These are phyloP conservation scores for Hiodon alosoides DNA, from an alignment of 2,113 vertebrate species.

Conservation along the genomic window DNA sequence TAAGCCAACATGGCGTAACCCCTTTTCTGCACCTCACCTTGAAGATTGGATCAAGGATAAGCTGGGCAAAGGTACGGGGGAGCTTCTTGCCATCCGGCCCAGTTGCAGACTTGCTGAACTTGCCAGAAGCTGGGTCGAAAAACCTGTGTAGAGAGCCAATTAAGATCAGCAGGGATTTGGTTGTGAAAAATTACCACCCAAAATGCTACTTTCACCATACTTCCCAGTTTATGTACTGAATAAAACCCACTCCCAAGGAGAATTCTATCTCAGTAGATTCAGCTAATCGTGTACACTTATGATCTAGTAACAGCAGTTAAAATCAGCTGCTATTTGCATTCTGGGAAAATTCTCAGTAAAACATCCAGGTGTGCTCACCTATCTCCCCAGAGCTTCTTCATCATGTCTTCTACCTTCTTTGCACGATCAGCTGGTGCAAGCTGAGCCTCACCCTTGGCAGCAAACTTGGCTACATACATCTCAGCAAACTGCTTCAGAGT, in stretches of 20 bases:
- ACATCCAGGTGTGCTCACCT: constrained; percentile 51
- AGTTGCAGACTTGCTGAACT: constrained; percentile 73
- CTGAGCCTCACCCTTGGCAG: constrained; percentile 82
- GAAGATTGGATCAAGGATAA: constrained; percentile 91
- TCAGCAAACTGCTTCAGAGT: constrained; percentile 97
- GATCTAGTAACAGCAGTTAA: not conserved
- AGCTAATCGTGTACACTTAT: not conserved
- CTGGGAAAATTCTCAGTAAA: not conserved
- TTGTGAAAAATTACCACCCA: too few species aligned
- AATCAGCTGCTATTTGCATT: not conserved
- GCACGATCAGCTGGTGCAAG: constrained; percentile 67
- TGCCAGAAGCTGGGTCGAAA: constrained; percentile 76
- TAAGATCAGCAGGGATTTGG: not conserved
- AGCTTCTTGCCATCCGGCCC: constrained; percentile 72
- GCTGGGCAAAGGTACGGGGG: constrained; percentile 81
- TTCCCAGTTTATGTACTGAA: not conserved
- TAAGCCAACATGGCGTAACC: not conserved
- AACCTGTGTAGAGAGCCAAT: constrained; percentile 55
- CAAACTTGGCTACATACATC: constrained; percentile 90
- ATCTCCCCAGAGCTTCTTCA: constrained; percentile 97
- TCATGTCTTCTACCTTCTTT: constrained; percentile 98
- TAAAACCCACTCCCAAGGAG: not conserved
- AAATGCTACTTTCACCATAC: not conserved
- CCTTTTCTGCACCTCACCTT: constrained; percentile 67
- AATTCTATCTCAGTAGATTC: too few species aligned